These are phyloP conservation scores for Iphiclides podalirius DNA, from an alignment of 2,888 invertebrate species.

Conservation along the genomic window DNA sequence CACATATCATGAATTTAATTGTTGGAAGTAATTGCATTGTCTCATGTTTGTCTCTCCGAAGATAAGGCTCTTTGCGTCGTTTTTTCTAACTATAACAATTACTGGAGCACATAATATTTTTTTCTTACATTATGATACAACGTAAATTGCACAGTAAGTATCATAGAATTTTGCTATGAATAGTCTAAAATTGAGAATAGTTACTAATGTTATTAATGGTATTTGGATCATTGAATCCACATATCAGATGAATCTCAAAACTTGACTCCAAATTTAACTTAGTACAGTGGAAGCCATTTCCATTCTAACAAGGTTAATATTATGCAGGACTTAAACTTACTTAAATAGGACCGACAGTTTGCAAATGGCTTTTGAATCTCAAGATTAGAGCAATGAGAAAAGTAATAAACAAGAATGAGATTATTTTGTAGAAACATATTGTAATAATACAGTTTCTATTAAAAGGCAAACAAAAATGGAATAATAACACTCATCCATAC, in stretches of 20 bases:
- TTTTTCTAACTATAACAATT: too few species aligned
- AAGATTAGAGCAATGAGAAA: background rate
- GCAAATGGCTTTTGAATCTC: constrained; percentile 7
- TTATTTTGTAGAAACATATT: too few species aligned
- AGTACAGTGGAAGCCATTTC: too few species aligned
- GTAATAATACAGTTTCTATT: too few species aligned
- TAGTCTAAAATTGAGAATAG: too few species aligned
- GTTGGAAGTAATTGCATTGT: constrained; percentile 2
- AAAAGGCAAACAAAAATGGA: background rate
- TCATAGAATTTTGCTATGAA: background rate
- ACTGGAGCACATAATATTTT: too few species aligned
- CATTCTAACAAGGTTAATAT: background rate
- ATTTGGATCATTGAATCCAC: too few species aligned
- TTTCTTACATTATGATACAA: background rate
- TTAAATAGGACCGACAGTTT: background rate
- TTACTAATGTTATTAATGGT: too few species aligned
- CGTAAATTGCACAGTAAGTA: constrained; percentile 19
- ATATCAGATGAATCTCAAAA: background rate
- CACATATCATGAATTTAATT: constrained; percentile 69
- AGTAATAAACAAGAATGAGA: background rate
- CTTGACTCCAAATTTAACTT: background rate
- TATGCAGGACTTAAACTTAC: background rate
- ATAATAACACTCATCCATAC: too few species aligned
- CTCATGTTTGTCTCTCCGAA: too few species aligned
- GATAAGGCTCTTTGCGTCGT: too few species aligned